Percentiles rank a stretch among this genome's conserved stretches.
Conservation (phyloP, 2,888 invertebrate species). For the Sesia bembeciformis region DNA sequence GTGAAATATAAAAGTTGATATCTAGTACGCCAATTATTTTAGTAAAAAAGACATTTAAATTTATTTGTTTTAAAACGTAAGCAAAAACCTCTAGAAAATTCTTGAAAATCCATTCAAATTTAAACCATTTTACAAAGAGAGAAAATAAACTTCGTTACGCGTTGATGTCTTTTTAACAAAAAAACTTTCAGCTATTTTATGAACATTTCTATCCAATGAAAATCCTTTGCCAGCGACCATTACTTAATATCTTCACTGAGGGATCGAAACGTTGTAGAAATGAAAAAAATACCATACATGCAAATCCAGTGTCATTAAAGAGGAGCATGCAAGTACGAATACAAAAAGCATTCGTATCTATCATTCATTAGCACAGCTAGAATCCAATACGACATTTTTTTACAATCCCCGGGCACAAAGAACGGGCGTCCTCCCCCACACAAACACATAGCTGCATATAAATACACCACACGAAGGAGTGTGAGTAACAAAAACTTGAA, state of each 20-base stretch:
- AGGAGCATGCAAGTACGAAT: slow-evolving; percentile 18
- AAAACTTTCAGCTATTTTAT: background rate
- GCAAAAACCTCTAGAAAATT: too few relatives aligned
- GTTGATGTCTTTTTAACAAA: slow-evolving; percentile 2
- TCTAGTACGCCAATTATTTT: too few relatives aligned
- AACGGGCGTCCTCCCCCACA: slow-evolving; percentile 57
- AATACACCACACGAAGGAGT: slow-evolving; percentile 25
- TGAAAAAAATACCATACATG: slow-evolving; percentile 20
- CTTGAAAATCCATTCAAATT: too few relatives aligned
- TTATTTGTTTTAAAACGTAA: too few relatives aligned
- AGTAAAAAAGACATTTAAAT: too few relatives aligned
- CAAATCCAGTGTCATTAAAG: slow-evolving; percentile 17
- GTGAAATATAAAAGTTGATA: too few relatives aligned
- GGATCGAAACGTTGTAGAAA: background rate
- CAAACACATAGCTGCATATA: slow-evolving; percentile 35
- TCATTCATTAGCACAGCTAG: slow-evolving; percentile 72
- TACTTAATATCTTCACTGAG: background rate
- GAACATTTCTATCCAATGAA: slow-evolving; percentile 4
- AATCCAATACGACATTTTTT: slow-evolving; percentile 74
- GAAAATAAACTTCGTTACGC: background rate
- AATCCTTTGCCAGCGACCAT: slow-evolving; percentile 6
- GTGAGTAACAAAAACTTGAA: slow-evolving; percentile 64
- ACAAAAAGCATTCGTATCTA: slow-evolving; percentile 46
- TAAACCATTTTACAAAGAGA: too few relatives aligned
- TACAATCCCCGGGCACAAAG: slow-evolving; percentile 71